A percentile compares a stretch with the other conserved stretches of the same genome.
Evolutionary conservation across 2,797 vertebrate species (phyloP).

Genomic region (Sternotherus odoratus): DNA sequence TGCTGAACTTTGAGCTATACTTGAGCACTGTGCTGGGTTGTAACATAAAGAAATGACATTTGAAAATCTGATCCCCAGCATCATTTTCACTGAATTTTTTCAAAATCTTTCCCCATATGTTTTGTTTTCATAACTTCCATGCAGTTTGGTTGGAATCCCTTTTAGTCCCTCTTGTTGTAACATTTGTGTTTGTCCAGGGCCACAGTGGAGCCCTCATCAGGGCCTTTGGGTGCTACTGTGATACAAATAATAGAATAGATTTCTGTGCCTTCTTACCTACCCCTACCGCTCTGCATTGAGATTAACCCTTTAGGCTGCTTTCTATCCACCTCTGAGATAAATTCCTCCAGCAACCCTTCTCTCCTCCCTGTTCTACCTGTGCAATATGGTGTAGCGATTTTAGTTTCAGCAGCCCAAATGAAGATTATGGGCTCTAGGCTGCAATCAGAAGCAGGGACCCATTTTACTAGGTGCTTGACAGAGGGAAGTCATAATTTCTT

Average conservation of each 20-base stretch:
- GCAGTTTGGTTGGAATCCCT: neutral
- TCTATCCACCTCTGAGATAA: neutral
- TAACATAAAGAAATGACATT: neutral
- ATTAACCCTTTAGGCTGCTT: no score
- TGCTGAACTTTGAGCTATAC: neutral
- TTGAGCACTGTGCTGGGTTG: neutral
- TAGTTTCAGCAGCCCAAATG: neutral
- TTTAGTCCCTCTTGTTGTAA: neutral
- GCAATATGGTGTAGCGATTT: neutral
- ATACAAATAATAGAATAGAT: neutral
- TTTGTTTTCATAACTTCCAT: neutral
- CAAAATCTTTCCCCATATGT: neutral
- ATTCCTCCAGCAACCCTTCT: neutral
- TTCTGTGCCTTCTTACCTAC: neutral
- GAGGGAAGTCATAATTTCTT: neutral
- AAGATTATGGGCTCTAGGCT: neutral
- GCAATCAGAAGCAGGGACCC: neutral
- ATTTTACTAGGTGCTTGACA: neutral
- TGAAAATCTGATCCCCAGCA: neutral
- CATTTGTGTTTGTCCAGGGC: neutral
- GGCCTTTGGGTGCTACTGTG: neutral
- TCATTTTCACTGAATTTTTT: neutral
- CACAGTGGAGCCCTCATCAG: neutral
- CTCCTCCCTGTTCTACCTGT: neutral
- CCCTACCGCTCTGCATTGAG: neutral